Conservation (phyloP, 2,888 invertebrate species). For the Scelioninae gen. 1 region DNA sequence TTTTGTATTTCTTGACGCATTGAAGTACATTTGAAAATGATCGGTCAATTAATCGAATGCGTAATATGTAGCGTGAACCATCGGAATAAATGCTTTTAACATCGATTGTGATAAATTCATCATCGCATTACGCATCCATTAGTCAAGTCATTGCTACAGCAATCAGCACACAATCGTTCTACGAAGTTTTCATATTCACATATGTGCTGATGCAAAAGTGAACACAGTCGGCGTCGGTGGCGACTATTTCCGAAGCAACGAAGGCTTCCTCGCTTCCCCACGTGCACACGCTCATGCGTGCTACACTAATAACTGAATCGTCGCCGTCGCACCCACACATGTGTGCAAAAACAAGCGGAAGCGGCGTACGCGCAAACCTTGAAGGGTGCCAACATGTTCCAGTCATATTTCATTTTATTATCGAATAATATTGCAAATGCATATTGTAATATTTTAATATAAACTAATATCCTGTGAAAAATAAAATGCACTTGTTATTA, state of each 20-base stretch:
- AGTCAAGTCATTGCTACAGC: slow-evolving; percentile 32
- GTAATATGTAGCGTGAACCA: slow-evolving; percentile 4
- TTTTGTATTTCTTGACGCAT: too few species aligned
- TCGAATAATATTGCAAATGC: too few species aligned
- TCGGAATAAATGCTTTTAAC: slow-evolving; percentile 17
- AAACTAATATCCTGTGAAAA: too few species aligned
- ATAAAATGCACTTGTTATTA: too few species aligned
- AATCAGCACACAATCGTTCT: slow-evolving; percentile 24
- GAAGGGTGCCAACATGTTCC: slow-evolving; percentile 24
- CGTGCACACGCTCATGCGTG: slow-evolving; percentile 36
- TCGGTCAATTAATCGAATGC: slow-evolving; percentile 5
- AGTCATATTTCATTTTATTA: slow-evolving; percentile 3
- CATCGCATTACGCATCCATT: slow-evolving; percentile 47
- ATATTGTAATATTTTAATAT: too few species aligned
- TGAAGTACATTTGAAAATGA: neutral
- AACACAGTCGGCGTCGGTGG: slow-evolving; percentile 33
- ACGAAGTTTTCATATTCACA: slow-evolving; percentile 41
- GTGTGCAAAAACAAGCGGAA: slow-evolving; percentile 47
- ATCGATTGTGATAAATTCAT: slow-evolving; percentile 31
- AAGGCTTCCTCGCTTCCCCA: slow-evolving; percentile 33
- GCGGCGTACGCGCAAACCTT: slow-evolving; percentile 22
- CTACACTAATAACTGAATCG: slow-evolving; percentile 53
- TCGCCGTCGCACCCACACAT: slow-evolving; percentile 49
- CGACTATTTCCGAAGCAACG: slow-evolving; percentile 54
- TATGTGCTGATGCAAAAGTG: slow-evolving; percentile 39